Percentiles rank a stretch among this genome's conserved stretches.
phyloP scores from a whole-genome alignment of 37 sponge, comb jelly and placozoan genomes.

The Diacarnus erythraeanus region DNA sequence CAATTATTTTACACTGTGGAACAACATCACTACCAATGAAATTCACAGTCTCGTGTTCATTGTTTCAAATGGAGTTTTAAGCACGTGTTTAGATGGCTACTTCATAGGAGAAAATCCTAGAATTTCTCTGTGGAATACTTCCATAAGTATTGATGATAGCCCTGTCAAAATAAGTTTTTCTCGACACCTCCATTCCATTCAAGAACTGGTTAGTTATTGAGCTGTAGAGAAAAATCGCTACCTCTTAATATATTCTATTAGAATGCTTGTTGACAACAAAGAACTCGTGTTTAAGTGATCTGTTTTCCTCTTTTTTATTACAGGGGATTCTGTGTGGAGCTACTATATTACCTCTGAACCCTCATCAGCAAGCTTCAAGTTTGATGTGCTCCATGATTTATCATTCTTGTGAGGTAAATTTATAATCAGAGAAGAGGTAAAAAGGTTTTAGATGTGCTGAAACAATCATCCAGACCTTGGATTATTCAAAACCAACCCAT shows the following conservation, averaged over 20 bases:
- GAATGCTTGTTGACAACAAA: neutral
- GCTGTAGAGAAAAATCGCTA: too few species aligned
- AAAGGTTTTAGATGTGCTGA: too few species aligned
- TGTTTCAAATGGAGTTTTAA: slow-evolving; percentile 38
- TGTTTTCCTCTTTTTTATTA: neutral
- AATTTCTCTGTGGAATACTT: slow-evolving; percentile 15
- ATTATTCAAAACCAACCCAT: too few species aligned
- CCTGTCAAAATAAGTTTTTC: slow-evolving; percentile 20
- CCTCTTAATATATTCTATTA: too few species aligned
- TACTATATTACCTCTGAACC: slow-evolving; percentile 12
- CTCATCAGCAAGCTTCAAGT: neutral
- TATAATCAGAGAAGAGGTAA: too few species aligned
- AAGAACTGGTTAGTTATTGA: neutral
- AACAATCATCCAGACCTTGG: too few species aligned
- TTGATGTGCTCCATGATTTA: slow-evolving; percentile 27
- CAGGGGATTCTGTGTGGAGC: slow-evolving; percentile 46
- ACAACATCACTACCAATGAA: slow-evolving; percentile 4
- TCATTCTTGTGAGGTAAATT: slow-evolving; percentile 31
- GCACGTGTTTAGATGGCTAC: slow-evolving; percentile 56
- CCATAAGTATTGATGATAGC: neutral
- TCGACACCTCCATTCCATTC: slow-evolving; percentile 14
- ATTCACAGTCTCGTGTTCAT: slow-evolving; percentile 30
- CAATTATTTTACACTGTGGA: slow-evolving; percentile 19
- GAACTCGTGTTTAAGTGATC: neutral
- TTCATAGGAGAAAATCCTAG: neutral